A percentile compares a stretch with the other conserved stretches of the same genome.
phyloP scores from a whole-genome alignment of 2,888 invertebrate genomes.

The Epistrophe eligans region DNA sequence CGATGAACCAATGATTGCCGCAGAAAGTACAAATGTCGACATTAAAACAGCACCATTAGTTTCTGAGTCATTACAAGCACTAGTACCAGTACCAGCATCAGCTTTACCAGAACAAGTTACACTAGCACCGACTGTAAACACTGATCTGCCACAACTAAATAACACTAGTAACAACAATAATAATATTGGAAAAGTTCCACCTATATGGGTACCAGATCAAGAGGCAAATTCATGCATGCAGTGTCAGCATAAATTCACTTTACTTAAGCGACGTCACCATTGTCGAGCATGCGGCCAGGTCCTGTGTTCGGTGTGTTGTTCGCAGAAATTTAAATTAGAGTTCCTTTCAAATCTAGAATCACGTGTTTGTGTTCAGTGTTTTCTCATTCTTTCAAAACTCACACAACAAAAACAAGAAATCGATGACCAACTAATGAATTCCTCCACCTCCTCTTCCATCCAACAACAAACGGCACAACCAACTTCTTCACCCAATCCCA shows the following conservation, averaged over 20 bases:
- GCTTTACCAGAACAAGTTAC: neutral
- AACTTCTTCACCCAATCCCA: slow-evolving; percentile 89
- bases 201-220: slow-evolving; percentile 94
- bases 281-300: slow-evolving; percentile 94
- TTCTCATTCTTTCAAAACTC: slow-evolving; percentile 85
- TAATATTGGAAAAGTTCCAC: slow-evolving; percentile 89
- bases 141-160: slow-evolving; percentile 76
- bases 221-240: slow-evolving; percentile 93
- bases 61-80: neutral
- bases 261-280: slow-evolving; percentile 93
- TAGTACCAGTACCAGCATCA: neutral
- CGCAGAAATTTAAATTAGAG: slow-evolving; percentile 88
- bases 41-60: neutral
- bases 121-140: neutral
- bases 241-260: slow-evolving; percentile 91
- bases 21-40: slow-evolving; percentile 2
- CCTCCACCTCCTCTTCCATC: neutral
- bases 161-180: slow-evolving; percentile 1
- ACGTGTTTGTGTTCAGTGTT: slow-evolving; percentile 91
- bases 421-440: slow-evolving; percentile 6
- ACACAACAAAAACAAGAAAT: slow-evolving; percentile 65
- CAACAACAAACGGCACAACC: slow-evolving; percentile 29
- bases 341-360: slow-evolving; percentile 91
- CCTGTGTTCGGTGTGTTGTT: slow-evolving; percentile 91
- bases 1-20: slow-evolving; percentile 35